A percentile compares a stretch with the other conserved stretches of the same genome.
Evolutionary conservation across 2,888 invertebrate genomes (phyloP).

Genomic region (Lissonota sp.): DNA sequence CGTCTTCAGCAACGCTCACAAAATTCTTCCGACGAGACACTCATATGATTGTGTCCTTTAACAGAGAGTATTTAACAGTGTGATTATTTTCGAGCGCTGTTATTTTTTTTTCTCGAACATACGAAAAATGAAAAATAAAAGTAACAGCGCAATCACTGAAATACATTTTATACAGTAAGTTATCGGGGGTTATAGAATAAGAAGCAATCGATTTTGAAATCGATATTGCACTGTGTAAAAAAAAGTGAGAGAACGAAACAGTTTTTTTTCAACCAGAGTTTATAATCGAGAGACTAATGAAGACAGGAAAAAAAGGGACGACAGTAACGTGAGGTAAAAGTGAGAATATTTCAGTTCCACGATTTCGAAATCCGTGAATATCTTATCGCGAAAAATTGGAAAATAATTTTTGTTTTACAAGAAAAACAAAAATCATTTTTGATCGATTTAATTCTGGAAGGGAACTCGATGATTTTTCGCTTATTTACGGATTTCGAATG

Average conservation of each 20-base stretch:
- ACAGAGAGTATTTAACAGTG: slow-evolving; percentile 44
- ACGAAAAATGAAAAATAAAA: slow-evolving; percentile 12
- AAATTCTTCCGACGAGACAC: slow-evolving; percentile 77
- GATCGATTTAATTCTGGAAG: neutral
- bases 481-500: slow-evolving; percentile 27
- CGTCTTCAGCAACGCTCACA: slow-evolving; percentile 65
- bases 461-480: slow-evolving; percentile 3
- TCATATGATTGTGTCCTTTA: slow-evolving; percentile 70
- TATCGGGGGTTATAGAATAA: slow-evolving; percentile 13
- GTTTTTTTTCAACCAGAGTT: slow-evolving; percentile 38
- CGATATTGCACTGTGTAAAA: slow-evolving; percentile 21
- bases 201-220: slow-evolving; percentile 34
- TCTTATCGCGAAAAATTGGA: neutral
- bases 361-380: slow-evolving; percentile 24
- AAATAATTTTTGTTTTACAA: neutral
- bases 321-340: slow-evolving; percentile 12
- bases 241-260: slow-evolving; percentile 3
- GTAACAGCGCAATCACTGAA: slow-evolving; percentile 16
- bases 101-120: slow-evolving; percentile 4
- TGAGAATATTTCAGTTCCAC: slow-evolving; percentile 5
- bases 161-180: slow-evolving; percentile 35
- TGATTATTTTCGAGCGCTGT: neutral
- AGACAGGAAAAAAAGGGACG: slow-evolving; percentile 3
- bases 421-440: neutral
- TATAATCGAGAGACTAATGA: slow-evolving; percentile 37